Evolutionary conservation across 2,113 vertebrate species (phyloP).

Genomic region (Hippocampus zosterae): DNA sequence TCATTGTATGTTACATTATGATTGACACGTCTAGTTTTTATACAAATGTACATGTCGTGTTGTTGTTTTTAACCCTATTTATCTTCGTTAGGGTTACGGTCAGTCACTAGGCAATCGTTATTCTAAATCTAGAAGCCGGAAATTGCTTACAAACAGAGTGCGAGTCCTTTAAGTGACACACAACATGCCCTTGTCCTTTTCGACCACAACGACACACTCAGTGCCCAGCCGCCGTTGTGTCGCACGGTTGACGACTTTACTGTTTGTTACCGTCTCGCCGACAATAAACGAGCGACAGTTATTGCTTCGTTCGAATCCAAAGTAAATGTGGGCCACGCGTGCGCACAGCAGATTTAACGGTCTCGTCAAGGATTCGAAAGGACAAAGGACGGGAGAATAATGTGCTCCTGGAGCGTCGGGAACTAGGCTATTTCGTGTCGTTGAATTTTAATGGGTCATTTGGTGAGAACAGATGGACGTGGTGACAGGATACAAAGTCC

Average conservation of each 20-base stretch:
- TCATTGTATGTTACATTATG: too few relatives aligned
- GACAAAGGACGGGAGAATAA: background rate
- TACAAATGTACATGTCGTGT: too few relatives aligned
- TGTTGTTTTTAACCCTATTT: too few relatives aligned
- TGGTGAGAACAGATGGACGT: background rate
- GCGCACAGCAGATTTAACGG: background rate
- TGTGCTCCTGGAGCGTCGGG: background rate
- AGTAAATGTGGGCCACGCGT: background rate
- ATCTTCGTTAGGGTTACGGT: background rate
- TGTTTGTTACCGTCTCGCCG: background rate
- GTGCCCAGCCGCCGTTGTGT: conserved; percentile 8
- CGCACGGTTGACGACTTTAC: background rate
- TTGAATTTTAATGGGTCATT: background rate
- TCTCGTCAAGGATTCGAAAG: background rate
- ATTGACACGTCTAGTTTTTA: too few relatives aligned
- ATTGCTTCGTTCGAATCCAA: background rate
- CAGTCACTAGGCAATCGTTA: background rate
- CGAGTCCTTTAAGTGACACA: background rate
- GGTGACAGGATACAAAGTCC: background rate
- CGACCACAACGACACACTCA: conserved; percentile 5
- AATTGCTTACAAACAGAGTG: background rate
- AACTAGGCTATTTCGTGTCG: background rate
- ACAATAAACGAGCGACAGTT: background rate
- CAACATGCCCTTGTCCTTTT: conserved; percentile 9
- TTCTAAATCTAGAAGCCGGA: background rate